phyloP scores from a whole-genome alignment of 1,140 invertebrate genomes.

The Drosophila malerkotliana region DNA sequence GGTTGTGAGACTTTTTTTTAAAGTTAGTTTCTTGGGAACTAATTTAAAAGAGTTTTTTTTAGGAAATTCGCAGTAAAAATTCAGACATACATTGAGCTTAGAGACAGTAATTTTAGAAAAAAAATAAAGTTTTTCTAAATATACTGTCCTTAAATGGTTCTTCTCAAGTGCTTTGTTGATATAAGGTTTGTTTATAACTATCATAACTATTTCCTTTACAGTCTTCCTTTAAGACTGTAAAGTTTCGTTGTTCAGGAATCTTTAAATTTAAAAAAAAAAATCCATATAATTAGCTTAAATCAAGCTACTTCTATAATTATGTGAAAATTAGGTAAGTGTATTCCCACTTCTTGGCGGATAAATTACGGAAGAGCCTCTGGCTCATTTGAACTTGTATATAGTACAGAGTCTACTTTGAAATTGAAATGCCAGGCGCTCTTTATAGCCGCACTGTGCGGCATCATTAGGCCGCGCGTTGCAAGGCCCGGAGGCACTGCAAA shows the following conservation, averaged over 20 bases:
- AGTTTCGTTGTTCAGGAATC: background rate
- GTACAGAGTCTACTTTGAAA: slow-evolving; percentile 58
- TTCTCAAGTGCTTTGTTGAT: background rate
- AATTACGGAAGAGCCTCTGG: slow-evolving; percentile 10
- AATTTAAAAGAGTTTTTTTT: background rate
- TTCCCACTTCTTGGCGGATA: background rate
- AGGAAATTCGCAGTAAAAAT: background rate
- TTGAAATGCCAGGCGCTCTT: slow-evolving; percentile 78
- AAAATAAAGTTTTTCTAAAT: too few species aligned
- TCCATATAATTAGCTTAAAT: background rate
- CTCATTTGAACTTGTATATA: slow-evolving; percentile 39
- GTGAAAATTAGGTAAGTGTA: slow-evolving; percentile 17
- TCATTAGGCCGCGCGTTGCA: slow-evolving; percentile 52
- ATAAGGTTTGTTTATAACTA: background rate
- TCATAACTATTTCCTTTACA: background rate
- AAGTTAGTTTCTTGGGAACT: background rate
- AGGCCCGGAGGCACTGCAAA: slow-evolving; percentile 34
- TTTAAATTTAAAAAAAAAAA: background rate
- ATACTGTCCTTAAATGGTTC: too few species aligned
- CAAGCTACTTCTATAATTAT: background rate
- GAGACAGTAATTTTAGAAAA: too few species aligned
- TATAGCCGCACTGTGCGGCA: slow-evolving; percentile 65
- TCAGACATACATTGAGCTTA: background rate
- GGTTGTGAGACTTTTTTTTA: background rate
- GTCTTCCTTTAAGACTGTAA: background rate